Percentiles rank a stretch among this genome's conserved stretches.
These are phyloP conservation scores for Zenarchopterus dispar DNA, from an alignment of 2,797 vertebrate genomes.

Conservation along the genomic window DNA sequence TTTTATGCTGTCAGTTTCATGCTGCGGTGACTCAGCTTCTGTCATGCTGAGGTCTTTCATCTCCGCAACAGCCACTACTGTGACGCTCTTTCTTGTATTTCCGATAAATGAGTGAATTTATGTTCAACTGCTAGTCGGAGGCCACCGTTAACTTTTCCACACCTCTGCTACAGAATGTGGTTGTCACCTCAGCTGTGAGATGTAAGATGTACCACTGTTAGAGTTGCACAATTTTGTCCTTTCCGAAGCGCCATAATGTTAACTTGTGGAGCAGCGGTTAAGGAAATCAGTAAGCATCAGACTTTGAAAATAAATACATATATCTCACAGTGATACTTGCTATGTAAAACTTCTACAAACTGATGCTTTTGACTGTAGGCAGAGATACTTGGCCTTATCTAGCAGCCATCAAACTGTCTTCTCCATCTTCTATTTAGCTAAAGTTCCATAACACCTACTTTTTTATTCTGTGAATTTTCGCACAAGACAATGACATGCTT, in stretches of 20 bases:
- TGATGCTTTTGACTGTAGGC: slow-evolving; percentile 57
- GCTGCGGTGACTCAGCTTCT: slow-evolving; percentile 54
- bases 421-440: slow-evolving; percentile 1
- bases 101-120: slow-evolving; percentile 69
- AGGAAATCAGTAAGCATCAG: slow-evolving; percentile 71
- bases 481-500: slow-evolving; percentile 32
- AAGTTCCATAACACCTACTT: neutral
- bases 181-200: slow-evolving; percentile 65
- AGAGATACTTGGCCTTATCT: slow-evolving; percentile 35
- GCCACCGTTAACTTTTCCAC: slow-evolving; percentile 66
- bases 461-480: slow-evolving; percentile 23
- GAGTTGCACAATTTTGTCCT: slow-evolving; percentile 45
- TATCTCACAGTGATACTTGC: slow-evolving; percentile 63
- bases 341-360: slow-evolving; percentile 29
- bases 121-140: slow-evolving; percentile 54
- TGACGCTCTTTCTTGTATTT: slow-evolving; percentile 62
- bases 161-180: slow-evolving; percentile 41
- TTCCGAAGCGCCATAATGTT: slow-evolving; percentile 45
- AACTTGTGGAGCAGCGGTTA: slow-evolving; percentile 41
- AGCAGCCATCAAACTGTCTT: slow-evolving; percentile 3
- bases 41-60: slow-evolving; percentile 44
- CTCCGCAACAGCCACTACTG: slow-evolving; percentile 29
- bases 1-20: slow-evolving; percentile 43
- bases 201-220: slow-evolving; percentile 46
- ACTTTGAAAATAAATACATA: slow-evolving; percentile 73